Base-by-base conservation (phyloP, 1,140 invertebrate species). In the Portunus trituberculatus region DNA sequence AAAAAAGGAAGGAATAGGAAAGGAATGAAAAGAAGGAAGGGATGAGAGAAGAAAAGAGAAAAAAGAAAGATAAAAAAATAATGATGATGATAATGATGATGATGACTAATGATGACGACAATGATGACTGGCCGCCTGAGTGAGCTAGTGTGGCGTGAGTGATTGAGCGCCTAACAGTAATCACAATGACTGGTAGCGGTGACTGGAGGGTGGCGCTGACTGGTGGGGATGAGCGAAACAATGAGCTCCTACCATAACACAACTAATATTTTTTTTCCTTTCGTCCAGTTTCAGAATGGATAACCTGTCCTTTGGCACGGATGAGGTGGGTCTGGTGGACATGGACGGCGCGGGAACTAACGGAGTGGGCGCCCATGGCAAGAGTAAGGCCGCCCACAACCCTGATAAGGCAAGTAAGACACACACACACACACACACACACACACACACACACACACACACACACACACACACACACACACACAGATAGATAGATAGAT, bases 321-420 rank as follows among this genome's bases (percentile, higher is more conserved):
- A 76, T 25, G 91, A 59, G 46, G 28, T 67, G 20, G 7, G 59
- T 16, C 59, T 76, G 31, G 48, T 48, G n/a, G 32, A n/a, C 39
- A 52, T 90, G 88, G 48, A 28, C 88, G 39, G 39, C 28, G 67
- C 20, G 67, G 67, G 67, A 7, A 48, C n/a, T 16, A 90, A 39
- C 28, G 88, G 88, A 20, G 48, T 28, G n/a, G 31, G 20, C 45
- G 48, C 25, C 39, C 45, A 90, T 48, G 88, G 88, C 88, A 90
- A 90, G 28, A 20, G 45, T 12, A 90, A 90, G 48, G 88, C 45
- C 88, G 88, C 88, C 31, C 88, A 90, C n/a, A 31, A 90, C 48
- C 88, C 45, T n/a, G 88, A 39, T 0, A 52, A 90, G 31, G 88
- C 48, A 16, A 90, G 88, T 90, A 10, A 8, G 10, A 46, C 87